Evolutionary conservation across 2,888 invertebrate genomes (phyloP), one percentile per base, ranked within the genome.

Genomic region (Eudemis profundana): DNA sequence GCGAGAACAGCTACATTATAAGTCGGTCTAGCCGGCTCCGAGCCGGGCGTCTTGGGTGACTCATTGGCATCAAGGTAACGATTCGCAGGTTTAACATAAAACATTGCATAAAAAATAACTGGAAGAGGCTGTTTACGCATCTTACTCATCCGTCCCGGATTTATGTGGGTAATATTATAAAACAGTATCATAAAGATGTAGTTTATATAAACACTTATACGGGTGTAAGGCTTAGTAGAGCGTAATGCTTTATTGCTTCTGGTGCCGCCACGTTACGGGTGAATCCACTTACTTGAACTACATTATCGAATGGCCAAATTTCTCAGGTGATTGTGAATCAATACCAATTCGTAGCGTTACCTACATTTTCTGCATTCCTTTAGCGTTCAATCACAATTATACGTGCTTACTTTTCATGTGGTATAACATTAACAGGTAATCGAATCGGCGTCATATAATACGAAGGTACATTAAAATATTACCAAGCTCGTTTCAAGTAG

Each of bases 1-100:
- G 42, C 15, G 33, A 66, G 65, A 66, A 44, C 67, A 68, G 71
- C 61, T 67, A 70, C 61, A 63, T 69, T 70, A 66, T 67, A 69
- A 72, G 72, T 73, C 74, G 75, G 77, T 79, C 83, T 84, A 83
- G 86, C 81, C 79, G 82, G 81, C 84, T 82, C 72, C 81, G 72
- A 72, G 78, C 74, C 71, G 73, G 78, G 75, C 79, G 78, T 66
- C 63, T 70, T 79, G 73, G 75, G 81, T 90, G 90, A 90, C 81
- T 90, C 90, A 90, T 77, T 72, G 68, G 65, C 71, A 72, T 69
- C 77, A 76, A 78, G 77, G 75, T 65, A 60, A 60, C 51, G 64
- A 65, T 60, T 60, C 59, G 46, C 40, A 40, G 40, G n/a, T 61
- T 50, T 42, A 63, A 40, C 33, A 51, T 47, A 60, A 38, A 53